Evolutionary conservation across 1,140 invertebrate species (phyloP).

Genomic region (Bombus superbus): DNA sequence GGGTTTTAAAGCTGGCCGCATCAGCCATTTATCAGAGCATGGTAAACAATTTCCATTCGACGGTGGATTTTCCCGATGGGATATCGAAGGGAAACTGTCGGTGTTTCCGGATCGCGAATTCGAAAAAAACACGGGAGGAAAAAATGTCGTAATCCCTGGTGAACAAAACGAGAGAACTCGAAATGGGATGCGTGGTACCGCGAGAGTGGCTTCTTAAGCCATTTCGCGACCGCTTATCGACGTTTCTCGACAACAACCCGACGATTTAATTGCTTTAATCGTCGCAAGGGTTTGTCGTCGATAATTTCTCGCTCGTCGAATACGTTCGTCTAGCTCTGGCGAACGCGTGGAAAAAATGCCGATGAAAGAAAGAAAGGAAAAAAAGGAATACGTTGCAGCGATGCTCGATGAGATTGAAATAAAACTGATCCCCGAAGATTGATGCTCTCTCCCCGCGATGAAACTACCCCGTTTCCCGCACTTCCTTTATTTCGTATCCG

Average conservation of each 20-base stretch:
- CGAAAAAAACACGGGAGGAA: neutral
- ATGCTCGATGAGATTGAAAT: slow-evolving; percentile 23
- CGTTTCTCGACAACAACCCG: neutral
- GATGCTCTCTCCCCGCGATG: neutral
- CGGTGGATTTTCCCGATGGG: slow-evolving; percentile 1
- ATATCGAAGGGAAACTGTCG: slow-evolving; percentile 12
- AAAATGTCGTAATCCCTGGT: neutral
- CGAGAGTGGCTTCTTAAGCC: neutral
- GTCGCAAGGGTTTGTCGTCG: neutral
- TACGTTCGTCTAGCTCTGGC: too few species aligned
- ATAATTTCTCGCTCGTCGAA: neutral
- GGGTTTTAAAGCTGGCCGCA: neutral
- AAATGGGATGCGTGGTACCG: neutral
- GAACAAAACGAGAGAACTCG: too few species aligned
- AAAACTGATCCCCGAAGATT: slow-evolving; percentile 34
- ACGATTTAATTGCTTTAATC: slow-evolving; percentile 32
- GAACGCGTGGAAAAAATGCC: neutral
- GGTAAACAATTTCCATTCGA: slow-evolving; percentile 17
- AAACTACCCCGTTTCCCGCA: neutral
- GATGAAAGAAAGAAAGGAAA: neutral
- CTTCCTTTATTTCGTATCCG: neutral
- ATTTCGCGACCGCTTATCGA: neutral
- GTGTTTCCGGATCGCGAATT: neutral
- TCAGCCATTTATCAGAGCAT: neutral
- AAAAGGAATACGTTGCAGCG: neutral